Evolutionary conservation across 2,113 vertebrate genomes (phyloP), one percentile per base, ranked within the genome.

Genomic region (Austrofundulus limnaeus): DNA sequence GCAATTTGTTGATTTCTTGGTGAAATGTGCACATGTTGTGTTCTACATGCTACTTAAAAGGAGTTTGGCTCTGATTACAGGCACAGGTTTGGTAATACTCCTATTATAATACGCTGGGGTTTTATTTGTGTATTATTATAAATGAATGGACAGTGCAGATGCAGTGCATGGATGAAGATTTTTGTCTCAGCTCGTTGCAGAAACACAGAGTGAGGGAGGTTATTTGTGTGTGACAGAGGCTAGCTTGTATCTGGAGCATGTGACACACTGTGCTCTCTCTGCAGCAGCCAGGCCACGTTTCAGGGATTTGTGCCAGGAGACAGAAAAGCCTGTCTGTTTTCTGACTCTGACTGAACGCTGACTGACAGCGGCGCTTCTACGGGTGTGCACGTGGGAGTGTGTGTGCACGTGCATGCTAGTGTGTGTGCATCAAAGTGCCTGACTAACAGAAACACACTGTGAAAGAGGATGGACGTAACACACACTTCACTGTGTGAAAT

Each of bases 201-300:
- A 52, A 11, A 70, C 21, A 70, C 61, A 47, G 37, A 15, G 61
- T 59, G 55, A 57, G 72, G 51, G 67, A 48, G 65, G 59, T 69
- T 79, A 66, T 82, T 76, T 70, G 86, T 75, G 79, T 75, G 64
- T 85, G 85, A 86, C 82, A 88, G 76, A 85, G 72, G 53, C 45
- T 13, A 19, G 72, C 71, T 77, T 90, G 87, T 88, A 71, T 86
- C 74, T 74, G 63, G 82, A 78, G 85, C 84, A 85, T 88, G 88
- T 90, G 86, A 88, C 86, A 82, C 75, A 84, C 82, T 66, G 86
- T 55, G 85, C 86, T 86, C 83, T 79, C 86, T 77, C 86, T 84
- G 60, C 82, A 55, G 79, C 47, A 69, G 74, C 84, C 66, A 67
- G 72, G 73, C 78, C 76, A 67, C 82, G 67, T 77, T 72, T 67